These are phyloP conservation scores for Entomobrya proxima DNA, from an alignment of 2,888 invertebrate species.

Conservation along the genomic window DNA sequence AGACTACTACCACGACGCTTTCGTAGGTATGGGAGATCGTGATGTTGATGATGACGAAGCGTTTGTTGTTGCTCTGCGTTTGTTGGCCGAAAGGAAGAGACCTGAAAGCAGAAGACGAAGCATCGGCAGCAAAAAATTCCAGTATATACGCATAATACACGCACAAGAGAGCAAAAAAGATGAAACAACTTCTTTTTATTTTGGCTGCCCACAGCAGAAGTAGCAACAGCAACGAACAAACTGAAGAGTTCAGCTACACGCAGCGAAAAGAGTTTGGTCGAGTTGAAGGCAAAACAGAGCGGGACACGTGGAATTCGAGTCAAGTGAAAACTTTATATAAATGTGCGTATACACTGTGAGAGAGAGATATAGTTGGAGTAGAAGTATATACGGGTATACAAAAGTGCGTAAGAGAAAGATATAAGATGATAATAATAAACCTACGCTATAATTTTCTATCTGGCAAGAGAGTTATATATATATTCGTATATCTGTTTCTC, in stretches of 20 bases:
- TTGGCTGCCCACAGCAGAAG: conserved; percentile 2
- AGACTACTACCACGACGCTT: conserved; percentile 23
- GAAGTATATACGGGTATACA: no score
- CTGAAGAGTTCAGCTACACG: not conserved
- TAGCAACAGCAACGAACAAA: not conserved
- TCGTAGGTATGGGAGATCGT: conserved; percentile 13
- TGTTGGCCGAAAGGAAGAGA: conserved; percentile 9
- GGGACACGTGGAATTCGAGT: conserved; percentile 67
- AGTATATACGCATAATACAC: not conserved
- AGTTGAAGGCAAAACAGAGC: conserved; percentile 55
- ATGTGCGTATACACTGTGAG: not conserved
- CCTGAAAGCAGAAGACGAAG: conserved; percentile 15
- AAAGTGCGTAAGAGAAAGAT: conserved; percentile 31
- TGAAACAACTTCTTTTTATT: not conserved
- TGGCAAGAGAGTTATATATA: not conserved
- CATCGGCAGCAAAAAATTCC: not conserved
- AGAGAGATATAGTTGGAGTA: not conserved
- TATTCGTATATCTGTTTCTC: not conserved
- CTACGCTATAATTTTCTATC: conserved; percentile 16
- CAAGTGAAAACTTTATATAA: conserved; percentile 57
- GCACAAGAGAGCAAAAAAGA: not conserved
- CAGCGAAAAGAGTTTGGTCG: not conserved
- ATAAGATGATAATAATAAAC: not conserved
- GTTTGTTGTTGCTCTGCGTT: conserved; percentile 34
- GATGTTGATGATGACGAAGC: conserved; percentile 47